phyloP scores from a whole-genome alignment of 2,113 vertebrate genomes.

The Chrysemys picta region DNA sequence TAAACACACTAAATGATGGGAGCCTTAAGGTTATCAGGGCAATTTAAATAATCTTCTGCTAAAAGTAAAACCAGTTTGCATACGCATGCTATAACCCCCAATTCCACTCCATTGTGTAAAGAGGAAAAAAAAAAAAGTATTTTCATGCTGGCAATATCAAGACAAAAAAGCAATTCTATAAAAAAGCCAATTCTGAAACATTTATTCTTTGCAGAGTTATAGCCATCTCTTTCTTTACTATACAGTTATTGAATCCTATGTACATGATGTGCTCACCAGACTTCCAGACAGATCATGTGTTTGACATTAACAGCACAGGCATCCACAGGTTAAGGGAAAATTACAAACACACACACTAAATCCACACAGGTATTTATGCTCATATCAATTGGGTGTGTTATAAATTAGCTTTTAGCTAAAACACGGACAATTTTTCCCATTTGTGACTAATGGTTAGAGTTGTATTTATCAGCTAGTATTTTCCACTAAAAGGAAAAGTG shows the following conservation, averaged over 20 bases:
- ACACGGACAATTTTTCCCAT: background rate
- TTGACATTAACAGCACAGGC: constrained; percentile 2
- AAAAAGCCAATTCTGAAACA: background rate
- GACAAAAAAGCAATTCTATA: background rate
- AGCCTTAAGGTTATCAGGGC: background rate
- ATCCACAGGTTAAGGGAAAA: background rate
- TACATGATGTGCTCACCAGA: background rate
- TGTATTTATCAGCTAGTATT: background rate
- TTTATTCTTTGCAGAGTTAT: background rate
- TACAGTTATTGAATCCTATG: background rate
- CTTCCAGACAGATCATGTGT: background rate
- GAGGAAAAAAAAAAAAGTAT: background rate
- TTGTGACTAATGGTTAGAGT: background rate
- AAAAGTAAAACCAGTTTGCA: background rate
- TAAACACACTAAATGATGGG: background rate
- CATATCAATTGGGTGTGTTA: background rate
- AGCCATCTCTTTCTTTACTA: background rate
- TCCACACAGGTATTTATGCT: background rate
- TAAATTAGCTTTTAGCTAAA: background rate
- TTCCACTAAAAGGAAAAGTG: background rate
- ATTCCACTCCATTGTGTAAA: background rate
- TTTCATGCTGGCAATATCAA: background rate
- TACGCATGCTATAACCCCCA: background rate
- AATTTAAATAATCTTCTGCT: background rate
- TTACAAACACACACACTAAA: background rate